Evolutionary conservation across 2,113 vertebrate genomes (phyloP), one percentile per base, ranked within the genome.

Genomic region (Syngnathus scovelli): DNA sequence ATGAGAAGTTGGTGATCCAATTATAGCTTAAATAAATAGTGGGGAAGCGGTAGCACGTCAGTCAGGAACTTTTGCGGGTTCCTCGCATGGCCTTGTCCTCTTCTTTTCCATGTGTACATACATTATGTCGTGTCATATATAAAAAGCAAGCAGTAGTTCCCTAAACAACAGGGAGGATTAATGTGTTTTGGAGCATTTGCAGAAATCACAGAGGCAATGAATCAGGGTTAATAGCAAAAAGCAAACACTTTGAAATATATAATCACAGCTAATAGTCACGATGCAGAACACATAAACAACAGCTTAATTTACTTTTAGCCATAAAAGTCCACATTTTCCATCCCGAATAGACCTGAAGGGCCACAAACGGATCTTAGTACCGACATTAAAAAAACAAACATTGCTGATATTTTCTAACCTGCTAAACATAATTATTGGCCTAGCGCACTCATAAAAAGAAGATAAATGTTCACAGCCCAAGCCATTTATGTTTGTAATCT

Each of bases 201-300:
- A 66, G 64, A 77, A 83, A 85, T 83, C 83, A 83, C 81, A 79
- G 60, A 76, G 51, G 74, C 72, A 74, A 86, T 89, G 68, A 76
- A 88, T 88, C 83, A 88, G 61, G 70, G 69, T 74, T 84, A 88
- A 90, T 82, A 81, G 81, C 69, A 76, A 73, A 62, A 62, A 68
- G 16, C 77, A 83, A 87, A 74, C 60, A 68, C 79, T 79, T 73
- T 64, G 78, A 64, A 86, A 86, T 88, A 83, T 85, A 84, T 85
- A 86, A 84, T 82, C 80, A 73, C 68, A n/a, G 54, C 55, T 69
- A 82, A 78, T 65, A 83, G 82, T 86, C 83, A 85, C 75, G 68
- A 86, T 75, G 72, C 67, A 77, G 69, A 70, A 51, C 66, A 78
- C 77, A 68, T 69, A 81, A 83, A 87, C 78, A 82, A 78, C 68